Evolutionary conservation across 2,888 invertebrate species (phyloP).

Genomic region (Teleogryllus oceanicus): DNA sequence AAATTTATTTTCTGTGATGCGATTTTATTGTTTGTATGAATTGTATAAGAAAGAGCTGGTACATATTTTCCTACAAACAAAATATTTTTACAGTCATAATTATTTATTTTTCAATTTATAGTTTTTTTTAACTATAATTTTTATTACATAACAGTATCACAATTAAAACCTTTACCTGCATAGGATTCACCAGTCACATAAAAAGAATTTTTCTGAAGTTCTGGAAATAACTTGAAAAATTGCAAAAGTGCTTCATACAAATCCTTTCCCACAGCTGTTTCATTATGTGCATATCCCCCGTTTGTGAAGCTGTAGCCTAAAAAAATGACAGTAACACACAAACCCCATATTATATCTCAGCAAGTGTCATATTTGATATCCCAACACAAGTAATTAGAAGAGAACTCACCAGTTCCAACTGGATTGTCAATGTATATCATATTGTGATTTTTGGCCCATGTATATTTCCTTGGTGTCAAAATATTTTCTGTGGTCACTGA

Average conservation of each 20-base stretch:
- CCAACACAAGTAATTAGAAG: too few relatives aligned
- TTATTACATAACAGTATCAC: too few relatives aligned
- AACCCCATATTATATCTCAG: neutral
- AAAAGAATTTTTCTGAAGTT: constrained; percentile 70
- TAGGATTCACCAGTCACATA: constrained; percentile 89
- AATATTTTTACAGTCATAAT: neutral
- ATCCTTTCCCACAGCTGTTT: constrained; percentile 75
- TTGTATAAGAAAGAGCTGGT: constrained; percentile 72
- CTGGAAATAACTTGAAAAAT: constrained; percentile 79
- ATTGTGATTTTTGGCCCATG: constrained; percentile 76
- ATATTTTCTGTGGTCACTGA: constrained; percentile 51
- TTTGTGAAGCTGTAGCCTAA: constrained; percentile 84
- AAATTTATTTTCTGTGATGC: constrained; percentile 63
- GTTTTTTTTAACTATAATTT: too few relatives aligned
- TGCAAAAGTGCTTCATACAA: constrained; percentile 73
- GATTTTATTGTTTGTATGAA: constrained; percentile 60
- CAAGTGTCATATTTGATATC: neutral
- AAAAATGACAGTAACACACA: neutral
- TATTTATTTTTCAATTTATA: too few relatives aligned
- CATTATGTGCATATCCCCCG: constrained; percentile 73
- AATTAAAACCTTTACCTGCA: constrained; percentile 52
- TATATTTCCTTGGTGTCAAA: constrained; percentile 63
- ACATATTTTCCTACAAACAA: constrained; percentile 59
- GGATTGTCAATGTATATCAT: constrained; percentile 90
- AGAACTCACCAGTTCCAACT: constrained; percentile 63